These are phyloP conservation scores for Coleophora flavipennella DNA, from an alignment of 2,888 invertebrate genomes.

Conservation along the genomic window DNA sequence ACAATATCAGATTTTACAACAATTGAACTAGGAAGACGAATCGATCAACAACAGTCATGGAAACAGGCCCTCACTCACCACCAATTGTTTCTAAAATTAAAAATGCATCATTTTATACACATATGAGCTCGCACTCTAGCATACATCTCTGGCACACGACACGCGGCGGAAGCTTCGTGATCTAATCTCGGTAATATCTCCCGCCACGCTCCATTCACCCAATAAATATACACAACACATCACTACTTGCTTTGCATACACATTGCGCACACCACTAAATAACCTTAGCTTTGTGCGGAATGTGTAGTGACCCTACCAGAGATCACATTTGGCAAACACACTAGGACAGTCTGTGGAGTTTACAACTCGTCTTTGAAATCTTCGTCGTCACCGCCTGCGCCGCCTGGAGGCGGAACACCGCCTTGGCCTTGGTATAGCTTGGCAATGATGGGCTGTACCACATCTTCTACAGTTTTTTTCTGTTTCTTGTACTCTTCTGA, in stretches of 20 bases:
- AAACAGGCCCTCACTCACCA: slow-evolving; percentile 28
- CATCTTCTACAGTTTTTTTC: slow-evolving; percentile 94
- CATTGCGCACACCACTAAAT: slow-evolving; percentile 21
- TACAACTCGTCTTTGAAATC: slow-evolving; percentile 91
- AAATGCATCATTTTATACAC: slow-evolving; percentile 62
- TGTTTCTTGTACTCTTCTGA: slow-evolving; percentile 94
- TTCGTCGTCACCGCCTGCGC: slow-evolving; percentile 78
- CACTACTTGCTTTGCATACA: slow-evolving; percentile 44
- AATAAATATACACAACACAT: slow-evolving; percentile 66
- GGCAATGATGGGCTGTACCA: slow-evolving; percentile 97
- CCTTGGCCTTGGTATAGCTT: slow-evolving; percentile 94
- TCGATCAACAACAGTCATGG: slow-evolving; percentile 29
- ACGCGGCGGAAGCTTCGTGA: slow-evolving; percentile 35
- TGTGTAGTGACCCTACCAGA: slow-evolving; percentile 33
- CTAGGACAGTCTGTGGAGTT: slow-evolving; percentile 45
- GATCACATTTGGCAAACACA: slow-evolving; percentile 60
- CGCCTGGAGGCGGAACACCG: slow-evolving; percentile 83
- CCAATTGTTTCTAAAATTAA: slow-evolving; percentile 49
- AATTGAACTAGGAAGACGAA: slow-evolving; percentile 22
- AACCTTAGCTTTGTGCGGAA: slow-evolving; percentile 19
- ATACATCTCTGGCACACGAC: slow-evolving; percentile 19
- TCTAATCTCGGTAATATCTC: slow-evolving; percentile 33
- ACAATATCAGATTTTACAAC: slow-evolving; percentile 9
- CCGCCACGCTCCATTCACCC: slow-evolving; percentile 34
- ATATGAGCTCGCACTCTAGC: slow-evolving; percentile 19